Base-by-base conservation (phyloP, 2,113 vertebrate species). In the Formicarius rufipectus region DNA sequence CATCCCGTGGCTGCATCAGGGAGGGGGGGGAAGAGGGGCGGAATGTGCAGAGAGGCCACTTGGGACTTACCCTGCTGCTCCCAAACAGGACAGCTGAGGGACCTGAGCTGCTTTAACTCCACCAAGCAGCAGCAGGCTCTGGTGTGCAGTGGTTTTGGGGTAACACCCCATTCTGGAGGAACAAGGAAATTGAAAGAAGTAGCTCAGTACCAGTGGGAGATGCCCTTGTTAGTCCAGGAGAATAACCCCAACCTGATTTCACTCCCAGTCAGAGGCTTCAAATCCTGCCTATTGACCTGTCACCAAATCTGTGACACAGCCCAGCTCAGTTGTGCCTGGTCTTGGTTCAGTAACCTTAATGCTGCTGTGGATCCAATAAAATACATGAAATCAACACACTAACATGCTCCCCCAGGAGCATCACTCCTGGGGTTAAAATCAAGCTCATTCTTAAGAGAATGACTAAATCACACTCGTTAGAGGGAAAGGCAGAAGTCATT, bases 91-190 rank as follows among this genome's bases (percentile, higher is more conserved):
- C 31, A 40, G 10, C n/a, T 14, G 21, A 53, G 25, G 6, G 19
- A 16, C 37, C 39, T 33, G 7, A 21, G 21, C 40, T 42, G 40
- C 27, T 49, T 37, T 33, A 40, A 31, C 27, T 87, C 58, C 40
- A 37, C n/a, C 62, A 27, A 27, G 66, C 24, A 44, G 16, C 5
- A 2, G 40, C 50, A 24, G n/a, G 14, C 31, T 49, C 19, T 39
- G 30, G 8, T 21, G 28, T 4, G 4, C 0, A 21, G 0, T 9
- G 11, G 21, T 72, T 76, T 44, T 10, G 14, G 14, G 1, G 10
- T 69, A 74, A 19, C 0, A 1, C 6, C 75, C 12, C 8, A 4
- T n/a, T 40, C n/a, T 42, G 14, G 21, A 12, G 68, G 33, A 40
- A 77, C 59, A 75, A 59, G 33, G 24, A 27, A 56, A 50, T 47